Base-by-base conservation (phyloP, 2,113 vertebrate species). In the Microcebus jonahi region DNA sequence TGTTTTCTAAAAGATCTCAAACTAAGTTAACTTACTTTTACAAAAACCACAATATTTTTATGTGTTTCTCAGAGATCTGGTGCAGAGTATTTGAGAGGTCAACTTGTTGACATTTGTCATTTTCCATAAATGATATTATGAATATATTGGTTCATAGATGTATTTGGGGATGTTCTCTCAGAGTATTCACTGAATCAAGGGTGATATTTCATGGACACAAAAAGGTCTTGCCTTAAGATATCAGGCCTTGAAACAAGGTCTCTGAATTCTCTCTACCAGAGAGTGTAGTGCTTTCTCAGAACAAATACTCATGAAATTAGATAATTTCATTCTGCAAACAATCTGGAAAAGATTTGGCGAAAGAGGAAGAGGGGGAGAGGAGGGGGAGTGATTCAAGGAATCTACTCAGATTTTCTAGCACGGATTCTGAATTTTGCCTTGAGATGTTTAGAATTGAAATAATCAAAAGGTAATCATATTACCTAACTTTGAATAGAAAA, bases 321-420 rank as follows among this genome's bases (percentile, higher is more conserved):
- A 90, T 98, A 98, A 98, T 98, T 98, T 96, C 95, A 97, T 98
- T 98, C 97, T 97, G 92, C 93, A 96, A 98, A 97, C 95, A 98
- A 96, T 97, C 97, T 97, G 97, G 98, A 98, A 98, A 97, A 97
- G 93, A 97, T 98, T 98, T 98, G 76, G 87, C 79, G 65, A 84
- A 77, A 59, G 53, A 95, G 25, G 9, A 71, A 3, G 5, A 48
- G 61, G 77, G 88, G 81, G 55, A 86, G 57, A 1, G 2, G 6
- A 0, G 45, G n/a, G 75, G 55, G 71, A 84, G 9, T 15, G 36
- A 75, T 84, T 50, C 87, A 87, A 95, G 88, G 53, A 88, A 88
- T 85, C 31, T 34, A 93, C 70, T 95, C 31, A 48, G 80, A 79
- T 92, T 96, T 96, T 95, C 91, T 95, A 96, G 93, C 83, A 92